Evolutionary conservation across 2,888 invertebrate genomes (phyloP).

Genomic region (Adelognathus sp.): DNA sequence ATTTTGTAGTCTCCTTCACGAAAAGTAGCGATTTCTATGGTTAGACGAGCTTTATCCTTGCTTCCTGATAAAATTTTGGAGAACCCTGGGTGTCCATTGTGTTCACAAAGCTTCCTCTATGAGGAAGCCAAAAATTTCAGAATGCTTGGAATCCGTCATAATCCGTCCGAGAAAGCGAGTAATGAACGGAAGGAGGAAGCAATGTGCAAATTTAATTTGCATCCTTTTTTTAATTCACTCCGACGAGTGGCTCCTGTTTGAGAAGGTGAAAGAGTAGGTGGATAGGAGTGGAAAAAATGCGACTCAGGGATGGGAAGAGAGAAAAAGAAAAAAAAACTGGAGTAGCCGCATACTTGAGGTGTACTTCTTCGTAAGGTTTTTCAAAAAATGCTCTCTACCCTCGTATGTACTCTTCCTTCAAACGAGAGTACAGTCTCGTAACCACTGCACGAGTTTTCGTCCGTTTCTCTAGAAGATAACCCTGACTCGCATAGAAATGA

Average conservation of each 20-base stretch:
- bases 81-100: too few species aligned
- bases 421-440: not conserved
- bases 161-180: too few species aligned
- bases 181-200: too few species aligned
- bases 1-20: too few species aligned
- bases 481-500: not conserved
- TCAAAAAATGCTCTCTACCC: not conserved
- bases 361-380: not conserved
- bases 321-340: constrained; percentile 28
- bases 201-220: not conserved
- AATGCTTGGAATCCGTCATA: too few species aligned
- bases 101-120: too few species aligned
- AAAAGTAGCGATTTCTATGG: too few species aligned
- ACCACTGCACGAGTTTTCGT: not conserved
- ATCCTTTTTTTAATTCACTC: constrained; percentile 50
- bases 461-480: too few species aligned
- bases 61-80: too few species aligned
- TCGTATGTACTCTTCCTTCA: not conserved
- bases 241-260: constrained; percentile 37
- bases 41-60: too few species aligned
- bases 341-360: constrained; percentile 39
- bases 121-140: too few species aligned
- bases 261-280: constrained; percentile 19
- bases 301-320: constrained; percentile 15
- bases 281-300: too few species aligned